A percentile compares a stretch with the other conserved stretches of the same genome.
Evolutionary conservation across 2,888 invertebrate genomes (phyloP).

Genomic region (Ichneumoninae sp.): DNA sequence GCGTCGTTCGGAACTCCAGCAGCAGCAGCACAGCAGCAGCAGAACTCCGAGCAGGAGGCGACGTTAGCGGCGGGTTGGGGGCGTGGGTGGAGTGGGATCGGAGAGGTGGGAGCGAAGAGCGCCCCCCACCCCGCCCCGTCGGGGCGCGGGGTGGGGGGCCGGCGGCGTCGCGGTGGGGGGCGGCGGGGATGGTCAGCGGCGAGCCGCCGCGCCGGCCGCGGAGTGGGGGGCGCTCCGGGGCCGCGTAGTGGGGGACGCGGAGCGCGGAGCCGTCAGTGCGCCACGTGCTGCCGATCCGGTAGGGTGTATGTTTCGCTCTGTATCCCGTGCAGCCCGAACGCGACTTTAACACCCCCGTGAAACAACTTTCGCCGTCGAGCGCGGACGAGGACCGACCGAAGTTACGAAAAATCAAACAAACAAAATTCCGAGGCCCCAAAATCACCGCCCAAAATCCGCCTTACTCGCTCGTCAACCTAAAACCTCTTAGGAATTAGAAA

Average conservation of each 20-base stretch:
- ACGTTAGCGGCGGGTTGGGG: slow-evolving; percentile 79
- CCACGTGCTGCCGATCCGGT: slow-evolving; percentile 83
- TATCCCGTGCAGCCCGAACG: slow-evolving; percentile 30
- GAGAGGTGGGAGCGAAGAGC: slow-evolving; percentile 66
- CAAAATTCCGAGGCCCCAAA: no score
- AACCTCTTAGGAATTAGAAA: no score
- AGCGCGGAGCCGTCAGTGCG: slow-evolving; percentile 83
- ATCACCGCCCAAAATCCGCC: no score
- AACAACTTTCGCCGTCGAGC: background rate
- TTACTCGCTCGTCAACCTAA: no score
- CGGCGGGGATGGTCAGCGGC: slow-evolving; percentile 62
- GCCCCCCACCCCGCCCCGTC: slow-evolving; percentile 66
- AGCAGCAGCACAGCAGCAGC: slow-evolving; percentile 44
- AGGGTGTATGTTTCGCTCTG: slow-evolving; percentile 78
- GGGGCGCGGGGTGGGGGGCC: slow-evolving; percentile 74
- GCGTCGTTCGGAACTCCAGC: slow-evolving; percentile 62
- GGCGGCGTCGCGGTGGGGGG: slow-evolving; percentile 70
- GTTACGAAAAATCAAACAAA: no score
- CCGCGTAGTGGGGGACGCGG: slow-evolving; percentile 75
- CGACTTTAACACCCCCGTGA: slow-evolving; percentile 12
- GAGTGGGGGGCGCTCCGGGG: slow-evolving; percentile 70
- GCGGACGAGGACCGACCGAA: no score
- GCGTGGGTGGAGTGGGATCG: slow-evolving; percentile 82
- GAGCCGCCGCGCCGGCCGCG: slow-evolving; percentile 54
- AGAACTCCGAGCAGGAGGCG: slow-evolving; percentile 57